Evolutionary conservation across 1,140 invertebrate genomes (phyloP).

Genomic region (Ditylenchus dipsaci): DNA sequence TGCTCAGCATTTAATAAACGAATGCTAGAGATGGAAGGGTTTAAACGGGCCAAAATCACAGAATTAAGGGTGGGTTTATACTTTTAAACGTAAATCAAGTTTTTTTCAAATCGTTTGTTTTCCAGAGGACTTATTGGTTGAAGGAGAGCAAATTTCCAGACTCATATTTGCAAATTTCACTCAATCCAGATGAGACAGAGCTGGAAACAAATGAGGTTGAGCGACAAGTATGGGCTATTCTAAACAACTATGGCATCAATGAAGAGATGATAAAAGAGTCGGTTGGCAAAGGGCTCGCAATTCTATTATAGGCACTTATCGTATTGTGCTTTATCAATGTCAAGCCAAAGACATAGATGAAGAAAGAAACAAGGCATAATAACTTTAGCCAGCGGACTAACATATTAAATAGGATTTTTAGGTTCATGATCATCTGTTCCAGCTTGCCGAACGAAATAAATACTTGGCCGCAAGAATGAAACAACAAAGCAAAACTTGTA

Average conservation of each 20-base stretch:
- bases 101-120: not conserved
- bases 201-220: slow-evolving; percentile 42
- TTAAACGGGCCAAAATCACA: slow-evolving; percentile 32
- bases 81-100: too few relatives aligned
- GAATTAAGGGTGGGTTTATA: slow-evolving; percentile 43
- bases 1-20: slow-evolving; percentile 44
- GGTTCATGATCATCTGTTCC: slow-evolving; percentile 43
- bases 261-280: slow-evolving; percentile 50
- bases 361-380: slow-evolving; percentile 45
- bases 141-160: slow-evolving; percentile 50
- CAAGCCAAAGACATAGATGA: slow-evolving; percentile 46
- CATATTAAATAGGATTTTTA: slow-evolving; percentile 22
- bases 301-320: slow-evolving; percentile 52
- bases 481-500: slow-evolving; percentile 46
- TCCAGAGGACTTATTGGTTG: slow-evolving; percentile 52
- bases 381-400: not conserved
- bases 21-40: slow-evolving; percentile 49
- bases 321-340: slow-evolving; percentile 50
- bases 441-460: slow-evolving; percentile 23
- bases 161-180: slow-evolving; percentile 46
- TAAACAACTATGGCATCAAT: slow-evolving; percentile 50
- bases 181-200: slow-evolving; percentile 43
- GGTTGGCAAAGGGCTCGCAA: slow-evolving; percentile 48
- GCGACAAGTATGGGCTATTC: slow-evolving; percentile 40
- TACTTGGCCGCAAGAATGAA: slow-evolving; percentile 38